Conservation (phyloP, 1,140 invertebrate species). For the Drosophila pseudoananassae region DNA sequence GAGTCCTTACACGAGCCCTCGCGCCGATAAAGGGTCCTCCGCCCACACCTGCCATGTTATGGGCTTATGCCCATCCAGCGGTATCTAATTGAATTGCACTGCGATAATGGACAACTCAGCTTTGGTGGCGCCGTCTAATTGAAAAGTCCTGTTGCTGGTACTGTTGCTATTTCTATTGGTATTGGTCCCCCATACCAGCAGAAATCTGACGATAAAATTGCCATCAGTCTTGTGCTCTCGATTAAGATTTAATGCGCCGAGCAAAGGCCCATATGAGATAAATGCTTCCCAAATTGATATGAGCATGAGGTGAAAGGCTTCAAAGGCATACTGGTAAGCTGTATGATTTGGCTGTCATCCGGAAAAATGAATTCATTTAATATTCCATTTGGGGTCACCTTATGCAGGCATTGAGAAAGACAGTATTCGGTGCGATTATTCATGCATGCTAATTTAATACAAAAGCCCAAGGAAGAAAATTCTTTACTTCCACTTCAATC, state of each 20-base stretch:
- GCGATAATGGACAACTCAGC: conserved; percentile 52
- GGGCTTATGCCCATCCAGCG: conserved; percentile 23
- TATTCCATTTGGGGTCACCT: conserved; percentile 47
- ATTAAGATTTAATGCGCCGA: conserved; percentile 17
- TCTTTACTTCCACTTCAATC: not conserved
- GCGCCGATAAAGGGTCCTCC: not conserved
- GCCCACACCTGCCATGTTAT: conserved; percentile 1
- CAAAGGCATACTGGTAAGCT: not conserved
- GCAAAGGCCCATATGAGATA: conserved; percentile 17
- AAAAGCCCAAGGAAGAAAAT: conserved; percentile 16
- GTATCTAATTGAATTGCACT: conserved; percentile 73
- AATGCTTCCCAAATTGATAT: conserved; percentile 23
- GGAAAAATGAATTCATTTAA: conserved; percentile 34
- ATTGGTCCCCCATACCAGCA: conserved; percentile 6
- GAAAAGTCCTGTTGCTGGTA: conserved; percentile 50
- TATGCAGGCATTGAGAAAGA: conserved; percentile 18
- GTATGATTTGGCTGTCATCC: conserved; percentile 18
- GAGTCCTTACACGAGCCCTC: conserved; percentile 3
- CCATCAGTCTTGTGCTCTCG: conserved; percentile 27
- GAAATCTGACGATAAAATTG: conserved; percentile 42
- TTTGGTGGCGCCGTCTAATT: conserved; percentile 50
- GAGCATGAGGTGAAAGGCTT: not conserved
- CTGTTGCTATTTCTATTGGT: not conserved
- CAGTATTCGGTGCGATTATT: conserved; percentile 22
- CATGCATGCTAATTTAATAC: conserved; percentile 38